phyloP scores from a whole-genome alignment of 2,797 vertebrate genomes.

The Synaphobranchus kaupii region DNA sequence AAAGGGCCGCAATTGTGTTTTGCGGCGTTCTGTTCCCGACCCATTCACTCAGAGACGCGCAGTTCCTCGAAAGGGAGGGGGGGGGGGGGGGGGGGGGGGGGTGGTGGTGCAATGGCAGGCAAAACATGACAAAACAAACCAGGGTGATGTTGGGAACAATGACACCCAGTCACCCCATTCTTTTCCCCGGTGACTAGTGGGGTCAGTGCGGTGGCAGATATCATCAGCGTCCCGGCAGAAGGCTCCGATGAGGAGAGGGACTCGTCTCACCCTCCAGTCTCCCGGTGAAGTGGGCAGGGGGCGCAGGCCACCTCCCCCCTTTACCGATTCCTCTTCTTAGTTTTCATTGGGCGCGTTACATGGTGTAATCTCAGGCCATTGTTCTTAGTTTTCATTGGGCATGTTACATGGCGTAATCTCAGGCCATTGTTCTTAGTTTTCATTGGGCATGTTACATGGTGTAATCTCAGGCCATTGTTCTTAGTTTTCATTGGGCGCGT shows the following conservation, averaged over 20 bases:
- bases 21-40: constrained; percentile 8
- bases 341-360: background rate
- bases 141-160: constrained; percentile 41
- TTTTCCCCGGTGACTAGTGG: constrained; percentile 27
- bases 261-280: constrained; percentile 40
- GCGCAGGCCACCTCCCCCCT: background rate
- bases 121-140: constrained; percentile 40
- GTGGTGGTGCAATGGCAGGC: constrained; percentile 26
- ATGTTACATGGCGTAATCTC: background rate
- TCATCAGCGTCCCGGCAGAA: constrained; percentile 63
- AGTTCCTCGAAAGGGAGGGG: background rate
- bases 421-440: background rate
- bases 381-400: background rate
- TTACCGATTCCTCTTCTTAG: background rate
- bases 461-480: background rate
- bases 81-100: background rate
- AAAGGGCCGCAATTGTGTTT: constrained; percentile 1
- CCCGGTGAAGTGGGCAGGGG: background rate
- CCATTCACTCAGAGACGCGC: constrained; percentile 27
- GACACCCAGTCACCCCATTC: constrained; percentile 32
- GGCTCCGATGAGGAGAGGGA: constrained; percentile 58
- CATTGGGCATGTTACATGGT: background rate
- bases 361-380: background rate
- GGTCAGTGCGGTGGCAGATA: constrained; percentile 64
- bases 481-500: background rate